Evolutionary conservation across 2,888 invertebrate genomes (phyloP).

Genomic region (Andricus curvator): DNA sequence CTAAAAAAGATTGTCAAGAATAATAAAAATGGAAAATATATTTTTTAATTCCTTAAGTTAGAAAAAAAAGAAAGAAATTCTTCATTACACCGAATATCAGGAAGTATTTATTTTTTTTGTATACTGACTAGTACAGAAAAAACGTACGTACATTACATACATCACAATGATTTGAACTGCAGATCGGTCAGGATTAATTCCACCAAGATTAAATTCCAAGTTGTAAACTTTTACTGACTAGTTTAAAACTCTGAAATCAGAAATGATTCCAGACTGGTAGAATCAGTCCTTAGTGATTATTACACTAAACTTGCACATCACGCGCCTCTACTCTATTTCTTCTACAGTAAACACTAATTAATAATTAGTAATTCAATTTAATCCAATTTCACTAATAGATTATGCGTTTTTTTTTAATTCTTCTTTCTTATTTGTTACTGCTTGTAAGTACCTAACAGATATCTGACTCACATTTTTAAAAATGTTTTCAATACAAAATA

Average conservation of each 20-base stretch:
- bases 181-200: conserved; percentile 7
- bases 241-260: neutral
- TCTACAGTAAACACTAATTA: conserved; percentile 15
- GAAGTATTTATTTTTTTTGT: conserved; percentile 1
- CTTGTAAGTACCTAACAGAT: conserved; percentile 3
- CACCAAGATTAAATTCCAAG: conserved; percentile 3
- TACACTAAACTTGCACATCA: neutral
- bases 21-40: neutral
- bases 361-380: conserved; percentile 6
- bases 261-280: conserved; percentile 13
- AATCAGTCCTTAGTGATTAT: conserved; percentile 4
- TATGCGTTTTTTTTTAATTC: neutral
- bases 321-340: neutral
- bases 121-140: neutral
- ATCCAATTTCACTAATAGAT: conserved; percentile 17
- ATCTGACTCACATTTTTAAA: conserved; percentile 40
- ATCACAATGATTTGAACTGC: conserved; percentile 23
- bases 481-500: conserved; percentile 66
- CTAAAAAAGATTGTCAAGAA: neutral
- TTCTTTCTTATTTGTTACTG: neutral
- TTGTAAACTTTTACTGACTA: neutral
- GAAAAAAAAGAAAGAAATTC: neutral
- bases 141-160: conserved; percentile 13
- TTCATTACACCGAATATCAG: neutral
- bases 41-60: neutral